These are phyloP conservation scores for Erythrocercus mccallii DNA, from an alignment of 2,113 vertebrate species.

Conservation along the genomic window DNA sequence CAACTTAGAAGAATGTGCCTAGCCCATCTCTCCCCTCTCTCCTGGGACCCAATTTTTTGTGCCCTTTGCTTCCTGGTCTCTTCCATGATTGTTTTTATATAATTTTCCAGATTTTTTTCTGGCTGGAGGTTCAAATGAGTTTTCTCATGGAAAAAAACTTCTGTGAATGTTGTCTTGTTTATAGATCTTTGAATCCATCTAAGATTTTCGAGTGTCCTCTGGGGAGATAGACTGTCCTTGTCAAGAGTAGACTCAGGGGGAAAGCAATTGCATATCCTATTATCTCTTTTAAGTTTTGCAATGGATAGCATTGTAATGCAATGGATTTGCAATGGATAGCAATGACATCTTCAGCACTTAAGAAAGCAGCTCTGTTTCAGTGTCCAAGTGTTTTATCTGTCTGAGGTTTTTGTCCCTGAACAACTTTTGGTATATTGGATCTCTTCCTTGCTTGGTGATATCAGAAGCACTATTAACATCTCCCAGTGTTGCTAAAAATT, in stretches of 20 bases:
- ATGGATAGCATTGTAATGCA: no score
- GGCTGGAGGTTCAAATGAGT: neutral
- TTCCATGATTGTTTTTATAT: neutral
- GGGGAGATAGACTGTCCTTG: neutral
- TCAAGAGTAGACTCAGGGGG: neutral
- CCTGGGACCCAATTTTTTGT: neutral
- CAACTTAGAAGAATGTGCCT: neutral
- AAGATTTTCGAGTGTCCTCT: rapidly evolving
- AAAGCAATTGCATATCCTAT: neutral
- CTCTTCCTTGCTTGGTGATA: neutral
- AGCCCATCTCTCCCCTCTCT: neutral
- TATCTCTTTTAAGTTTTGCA: neutral
- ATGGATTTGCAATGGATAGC: no score
- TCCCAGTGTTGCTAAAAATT: neutral
- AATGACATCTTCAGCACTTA: neutral
- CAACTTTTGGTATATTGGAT: neutral
- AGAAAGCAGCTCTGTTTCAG: neutral
- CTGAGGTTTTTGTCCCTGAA: neutral
- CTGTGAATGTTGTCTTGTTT: neutral
- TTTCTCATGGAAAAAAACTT: neutral
- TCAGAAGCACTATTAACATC: neutral
- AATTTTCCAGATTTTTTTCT: neutral
- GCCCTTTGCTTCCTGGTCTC: neutral
- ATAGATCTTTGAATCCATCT: neutral
- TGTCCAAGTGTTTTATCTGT: neutral